These are phyloP conservation scores for Acanthopagrus latus DNA, from an alignment of 2,797 vertebrate genomes.

Conservation along the genomic window DNA sequence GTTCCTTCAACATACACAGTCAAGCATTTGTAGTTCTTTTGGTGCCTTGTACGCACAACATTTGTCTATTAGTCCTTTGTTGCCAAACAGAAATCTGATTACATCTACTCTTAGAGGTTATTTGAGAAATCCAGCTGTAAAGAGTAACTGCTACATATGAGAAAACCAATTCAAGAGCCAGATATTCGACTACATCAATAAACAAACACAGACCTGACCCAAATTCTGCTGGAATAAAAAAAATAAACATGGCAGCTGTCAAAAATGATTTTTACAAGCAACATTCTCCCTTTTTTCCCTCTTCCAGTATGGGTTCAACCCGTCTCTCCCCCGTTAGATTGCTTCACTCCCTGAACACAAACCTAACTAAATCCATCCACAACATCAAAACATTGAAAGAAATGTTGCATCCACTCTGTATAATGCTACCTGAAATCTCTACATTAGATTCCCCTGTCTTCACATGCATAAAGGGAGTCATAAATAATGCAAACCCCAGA, in stretches of 20 bases:
- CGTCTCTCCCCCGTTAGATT: background rate
- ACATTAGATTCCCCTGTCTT: background rate
- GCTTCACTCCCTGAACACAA: background rate
- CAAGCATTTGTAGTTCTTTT: slow-evolving; percentile 11
- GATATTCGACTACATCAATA: background rate
- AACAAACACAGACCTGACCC: background rate
- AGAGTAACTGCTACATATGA: background rate
- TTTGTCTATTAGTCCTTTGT: background rate
- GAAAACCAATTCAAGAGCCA: background rate
- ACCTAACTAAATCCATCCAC: background rate
- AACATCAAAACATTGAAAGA: background rate
- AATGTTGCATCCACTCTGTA: background rate
- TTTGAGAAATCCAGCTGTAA: background rate
- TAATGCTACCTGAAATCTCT: background rate
- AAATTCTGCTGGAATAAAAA: background rate
- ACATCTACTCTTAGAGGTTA: background rate
- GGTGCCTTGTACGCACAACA: slow-evolving; percentile 7
- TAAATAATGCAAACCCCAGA: background rate
- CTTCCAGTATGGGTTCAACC: background rate
- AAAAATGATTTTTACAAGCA: background rate
- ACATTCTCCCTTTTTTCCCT: background rate
- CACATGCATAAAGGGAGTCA: background rate
- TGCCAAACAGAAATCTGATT: background rate
- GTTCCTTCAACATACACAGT: background rate
- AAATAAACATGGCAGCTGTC: background rate